Evolutionary conservation across 2,888 invertebrate genomes (phyloP), one percentile per base, ranked within the genome.

Genomic region (Caenorhabditis sulstoni): DNA sequence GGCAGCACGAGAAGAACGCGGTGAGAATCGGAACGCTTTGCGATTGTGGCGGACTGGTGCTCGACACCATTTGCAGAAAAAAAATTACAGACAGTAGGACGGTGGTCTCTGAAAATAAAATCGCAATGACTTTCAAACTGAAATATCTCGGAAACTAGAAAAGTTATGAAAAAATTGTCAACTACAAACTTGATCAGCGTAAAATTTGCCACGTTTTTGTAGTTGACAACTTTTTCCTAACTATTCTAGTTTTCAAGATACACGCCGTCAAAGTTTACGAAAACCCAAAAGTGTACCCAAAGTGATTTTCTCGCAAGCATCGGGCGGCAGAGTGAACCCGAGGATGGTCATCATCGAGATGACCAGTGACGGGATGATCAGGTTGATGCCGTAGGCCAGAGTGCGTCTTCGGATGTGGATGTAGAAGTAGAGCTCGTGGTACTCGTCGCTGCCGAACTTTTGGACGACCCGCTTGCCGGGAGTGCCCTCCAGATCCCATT

Each of bases 61-160:
- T 81, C n/a, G 83, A 81, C 0, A 85, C 84, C 83, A 85, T 85
- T 79, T 84, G 84, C 9, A 85, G 79, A 65, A 85, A 85, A 75
- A 85, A 84, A n/a, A 85, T 83, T 3, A 85, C 84, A 0, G 85
- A 84, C 12, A 85, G 81, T 0, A 85, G 78, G n/a, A 85, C 77
- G 0, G 85, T 85, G 9, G 84, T 84, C 53, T 85, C 85, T 83
- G 61, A 16, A 81, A 64, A 29, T 29, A 5, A 29, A 7, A 7
- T 29, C n/a, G 11, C 18, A 44, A 58, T 14, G 47, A 3, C n/a
- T n/a, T n/a, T n/a, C n/a, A n/a, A n/a, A n/a, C n/a, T n/a, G n/a
- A n/a, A n/a, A n/a, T n/a, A n/a, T n/a, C n/a, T n/a, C n/a, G n/a
- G n/a, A n/a, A n/a, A n/a, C n/a, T n/a, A n/a, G n/a, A n/a, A n/a